A percentile compares a stretch with the other conserved stretches of the same genome.
phyloP scores from a whole-genome alignment of 2,797 vertebrate species.

The Synaphobranchus kaupii region DNA sequence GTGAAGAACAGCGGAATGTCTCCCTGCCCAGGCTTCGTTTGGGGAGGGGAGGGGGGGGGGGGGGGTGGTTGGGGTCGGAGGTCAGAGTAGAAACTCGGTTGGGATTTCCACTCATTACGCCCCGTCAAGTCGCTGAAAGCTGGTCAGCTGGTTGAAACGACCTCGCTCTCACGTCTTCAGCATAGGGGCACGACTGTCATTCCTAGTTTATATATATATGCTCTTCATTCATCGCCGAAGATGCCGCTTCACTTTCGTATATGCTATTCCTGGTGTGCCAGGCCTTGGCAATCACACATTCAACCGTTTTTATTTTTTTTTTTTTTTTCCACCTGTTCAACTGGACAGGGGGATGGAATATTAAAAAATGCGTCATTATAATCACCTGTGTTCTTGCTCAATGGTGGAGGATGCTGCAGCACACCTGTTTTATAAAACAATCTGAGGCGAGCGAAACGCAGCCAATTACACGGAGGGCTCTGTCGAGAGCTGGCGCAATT shows the following conservation, averaged over 20 bases:
- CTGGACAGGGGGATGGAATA: not conserved
- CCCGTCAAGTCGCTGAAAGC: not conserved
- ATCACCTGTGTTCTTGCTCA: not conserved
- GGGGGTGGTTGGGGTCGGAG: conserved; percentile 36
- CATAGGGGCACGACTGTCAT: not conserved
- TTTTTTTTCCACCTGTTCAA: not conserved
- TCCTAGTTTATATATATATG: not conserved
- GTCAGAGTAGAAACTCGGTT: conserved; percentile 53
- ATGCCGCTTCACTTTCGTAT: not conserved
- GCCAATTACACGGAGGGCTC: conserved; percentile 15
- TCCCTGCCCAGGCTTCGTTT: not conserved
- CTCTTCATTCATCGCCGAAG: not conserved
- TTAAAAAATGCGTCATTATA: not conserved
- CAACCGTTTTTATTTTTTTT: not conserved
- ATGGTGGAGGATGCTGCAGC: not conserved
- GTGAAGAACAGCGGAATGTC: not conserved
- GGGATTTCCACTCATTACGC: conserved; percentile 40
- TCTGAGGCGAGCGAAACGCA: not conserved
- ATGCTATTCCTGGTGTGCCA: not conserved
- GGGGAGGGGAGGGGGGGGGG: conserved; percentile 7
- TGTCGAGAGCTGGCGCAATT: conserved; percentile 28
- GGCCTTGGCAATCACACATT: not conserved
- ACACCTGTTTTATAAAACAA: not conserved
- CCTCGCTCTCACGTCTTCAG: conserved; percentile 13
- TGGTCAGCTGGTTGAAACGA: not conserved